Base-by-base conservation (phyloP, 2,113 vertebrate species). In the Panurus biarmicus region DNA sequence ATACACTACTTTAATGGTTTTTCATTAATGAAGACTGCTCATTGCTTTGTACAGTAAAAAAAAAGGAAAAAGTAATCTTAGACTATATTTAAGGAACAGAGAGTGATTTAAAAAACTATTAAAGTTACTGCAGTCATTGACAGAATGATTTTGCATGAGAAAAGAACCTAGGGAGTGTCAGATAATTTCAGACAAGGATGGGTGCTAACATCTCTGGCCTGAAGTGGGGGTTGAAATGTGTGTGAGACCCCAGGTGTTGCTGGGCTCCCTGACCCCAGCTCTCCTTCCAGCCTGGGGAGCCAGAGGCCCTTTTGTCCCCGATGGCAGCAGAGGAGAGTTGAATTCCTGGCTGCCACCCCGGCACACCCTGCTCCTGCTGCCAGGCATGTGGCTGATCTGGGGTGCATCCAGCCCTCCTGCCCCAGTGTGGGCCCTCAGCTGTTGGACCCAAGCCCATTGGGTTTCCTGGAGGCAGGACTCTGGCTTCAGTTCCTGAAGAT, bases 1-100 rank as follows among this genome's bases (percentile, higher is more conserved):
- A 97, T 96, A 96, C 90, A 84, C 97, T 97, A 96, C 96, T 97
- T 97, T 97, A 98, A 97, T 97, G 90, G 62, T 74, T 97, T 97
- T 97, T 97, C 94, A 92, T 97, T 97, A 98, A 97, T 96, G 95
- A 97, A 92, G 88, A 77, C 82, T 95, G 93, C 93, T 93, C 92
- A 90, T 97, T 98, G 94, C 97, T 97, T 96, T 81, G 66, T 96
- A 94, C 95, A 92, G 85, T 95, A 67, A 79, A 83, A 97, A 97
- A 92, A 92, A 92, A 97, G 95, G 36, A 95, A 96, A 97, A 96
- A 75, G 87, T 96, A 77, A 89, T 96, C 85, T 91, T 44, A 11
- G 65, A 19, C 95, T 95, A 90, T 95, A 79, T 95, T 96, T 97
- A 95, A 96, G 96, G 90, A 95, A 80, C 38, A 94, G 93, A 50